phyloP scores from a whole-genome alignment of 1,140 invertebrate species.

The Panulirus ornatus region DNA sequence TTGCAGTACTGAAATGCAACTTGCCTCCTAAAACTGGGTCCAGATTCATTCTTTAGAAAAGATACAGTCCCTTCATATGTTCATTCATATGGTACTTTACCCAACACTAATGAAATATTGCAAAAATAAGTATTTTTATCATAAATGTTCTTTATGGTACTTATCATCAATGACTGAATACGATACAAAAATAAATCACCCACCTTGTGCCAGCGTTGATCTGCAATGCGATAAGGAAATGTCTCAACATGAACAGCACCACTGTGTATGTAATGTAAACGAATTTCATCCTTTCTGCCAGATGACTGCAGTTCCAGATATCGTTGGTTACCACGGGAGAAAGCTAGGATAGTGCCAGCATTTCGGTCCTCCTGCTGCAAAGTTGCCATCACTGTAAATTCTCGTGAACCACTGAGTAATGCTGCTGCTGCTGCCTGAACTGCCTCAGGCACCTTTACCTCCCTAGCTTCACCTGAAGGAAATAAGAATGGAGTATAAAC shows the following conservation, averaged over 20 bases:
- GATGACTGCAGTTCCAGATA: slow-evolving; percentile 94
- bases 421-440: slow-evolving; percentile 84
- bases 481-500: background rate
- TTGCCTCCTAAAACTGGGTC: too few species aligned
- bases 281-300: slow-evolving; percentile 88
- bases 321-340: slow-evolving; percentile 83
- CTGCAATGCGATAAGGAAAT: slow-evolving; percentile 91
- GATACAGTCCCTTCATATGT: too few species aligned
- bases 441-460: slow-evolving; percentile 84
- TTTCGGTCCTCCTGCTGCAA: slow-evolving; percentile 88
- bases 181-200: too few species aligned
- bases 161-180: too few species aligned
- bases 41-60: too few species aligned
- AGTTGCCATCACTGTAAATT: slow-evolving; percentile 89
- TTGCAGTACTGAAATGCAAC: too few species aligned
- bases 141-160: too few species aligned
- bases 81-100: too few species aligned
- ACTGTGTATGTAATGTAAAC: slow-evolving; percentile 82
- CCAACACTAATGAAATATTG: too few species aligned
- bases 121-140: too few species aligned
- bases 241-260: slow-evolving; percentile 87
- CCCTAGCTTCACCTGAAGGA: slow-evolving; percentile 84
- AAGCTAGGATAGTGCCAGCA: slow-evolving; percentile 89
- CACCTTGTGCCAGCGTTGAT: slow-evolving; percentile 87
- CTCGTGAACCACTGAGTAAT: slow-evolving; percentile 84